Evolutionary conservation across 2,113 vertebrate genomes (phyloP).

Genomic region (Acinonyx jubatus): DNA sequence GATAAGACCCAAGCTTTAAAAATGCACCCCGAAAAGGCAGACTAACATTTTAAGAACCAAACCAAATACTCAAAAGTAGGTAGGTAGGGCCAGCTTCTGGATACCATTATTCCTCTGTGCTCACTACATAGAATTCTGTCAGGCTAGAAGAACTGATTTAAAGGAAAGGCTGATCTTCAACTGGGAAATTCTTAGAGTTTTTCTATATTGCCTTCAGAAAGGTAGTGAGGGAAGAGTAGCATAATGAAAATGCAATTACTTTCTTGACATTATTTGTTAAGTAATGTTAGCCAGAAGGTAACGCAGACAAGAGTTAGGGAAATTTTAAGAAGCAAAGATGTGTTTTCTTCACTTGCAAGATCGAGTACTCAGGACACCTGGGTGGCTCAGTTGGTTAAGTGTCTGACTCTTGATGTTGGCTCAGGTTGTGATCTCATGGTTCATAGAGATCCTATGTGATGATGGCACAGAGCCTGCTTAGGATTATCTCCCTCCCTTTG

Average conservation of each 20-base stretch:
- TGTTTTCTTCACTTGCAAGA: neutral
- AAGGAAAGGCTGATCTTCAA: neutral
- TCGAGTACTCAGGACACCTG: neutral
- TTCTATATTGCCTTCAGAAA: neutral
- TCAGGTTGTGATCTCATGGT: too few species aligned
- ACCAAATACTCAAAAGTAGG: neutral
- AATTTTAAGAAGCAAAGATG: neutral
- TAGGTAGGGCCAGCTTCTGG: neutral
- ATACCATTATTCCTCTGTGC: neutral
- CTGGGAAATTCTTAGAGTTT: neutral
- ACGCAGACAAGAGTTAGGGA: neutral
- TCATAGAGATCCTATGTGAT: too few species aligned
- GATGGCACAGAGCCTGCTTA: too few species aligned
- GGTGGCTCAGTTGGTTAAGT: too few species aligned
- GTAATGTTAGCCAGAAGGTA: neutral
- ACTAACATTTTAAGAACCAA: neutral
- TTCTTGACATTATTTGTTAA: slow-evolving; percentile 3
- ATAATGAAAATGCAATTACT: slow-evolving; percentile 19
- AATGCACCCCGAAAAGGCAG: neutral
- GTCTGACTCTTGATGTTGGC: too few species aligned
- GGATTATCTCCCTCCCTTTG: too few species aligned
- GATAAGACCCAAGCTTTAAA: neutral
- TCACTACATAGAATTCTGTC: neutral
- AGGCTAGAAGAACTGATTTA: neutral
- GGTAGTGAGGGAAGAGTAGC: neutral